phyloP scores from a whole-genome alignment of 2,113 vertebrate genomes.

The Phoenicopterus ruber region DNA sequence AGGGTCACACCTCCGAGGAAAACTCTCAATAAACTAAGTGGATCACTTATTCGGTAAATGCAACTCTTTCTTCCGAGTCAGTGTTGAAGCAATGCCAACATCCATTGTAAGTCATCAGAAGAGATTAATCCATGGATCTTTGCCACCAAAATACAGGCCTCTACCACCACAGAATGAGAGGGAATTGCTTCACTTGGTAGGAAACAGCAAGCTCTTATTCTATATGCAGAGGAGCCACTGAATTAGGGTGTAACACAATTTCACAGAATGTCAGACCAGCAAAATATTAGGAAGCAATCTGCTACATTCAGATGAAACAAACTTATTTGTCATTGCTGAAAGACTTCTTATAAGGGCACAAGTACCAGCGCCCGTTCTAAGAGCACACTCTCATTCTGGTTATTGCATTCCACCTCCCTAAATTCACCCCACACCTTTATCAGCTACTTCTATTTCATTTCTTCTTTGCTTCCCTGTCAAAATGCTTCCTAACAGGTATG shows the following conservation, averaged over 20 bases:
- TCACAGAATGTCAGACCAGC: slow-evolving; percentile 18
- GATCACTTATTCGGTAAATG: neutral
- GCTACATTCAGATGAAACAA: slow-evolving; percentile 36
- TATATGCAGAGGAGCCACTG: slow-evolving; percentile 8
- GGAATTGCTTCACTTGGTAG: neutral
- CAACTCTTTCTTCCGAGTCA: neutral
- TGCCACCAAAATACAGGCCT: neutral
- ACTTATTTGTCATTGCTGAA: slow-evolving; percentile 28
- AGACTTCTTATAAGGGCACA: neutral
- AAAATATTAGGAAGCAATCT: slow-evolving; percentile 29
- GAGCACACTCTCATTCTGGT: neutral
- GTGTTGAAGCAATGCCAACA: neutral
- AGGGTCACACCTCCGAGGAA: neutral
- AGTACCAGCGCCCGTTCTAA: neutral
- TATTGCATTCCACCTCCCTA: slow-evolving; percentile 4
- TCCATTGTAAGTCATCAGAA: neutral
- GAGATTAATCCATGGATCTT: neutral
- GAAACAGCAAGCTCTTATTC: slow-evolving; percentile 11
- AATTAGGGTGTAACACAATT: slow-evolving; percentile 36
- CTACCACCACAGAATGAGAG: neutral
- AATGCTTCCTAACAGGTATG: neutral
- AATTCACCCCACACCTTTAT: neutral
- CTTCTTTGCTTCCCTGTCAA: neutral
- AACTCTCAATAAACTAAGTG: neutral
- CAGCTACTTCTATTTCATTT: slow-evolving; percentile 15